Percentiles rank a stretch among this genome's conserved stretches.
Evolutionary conservation across 2,113 vertebrate species (phyloP).

Genomic region (Chelonoidis abingdonii): DNA sequence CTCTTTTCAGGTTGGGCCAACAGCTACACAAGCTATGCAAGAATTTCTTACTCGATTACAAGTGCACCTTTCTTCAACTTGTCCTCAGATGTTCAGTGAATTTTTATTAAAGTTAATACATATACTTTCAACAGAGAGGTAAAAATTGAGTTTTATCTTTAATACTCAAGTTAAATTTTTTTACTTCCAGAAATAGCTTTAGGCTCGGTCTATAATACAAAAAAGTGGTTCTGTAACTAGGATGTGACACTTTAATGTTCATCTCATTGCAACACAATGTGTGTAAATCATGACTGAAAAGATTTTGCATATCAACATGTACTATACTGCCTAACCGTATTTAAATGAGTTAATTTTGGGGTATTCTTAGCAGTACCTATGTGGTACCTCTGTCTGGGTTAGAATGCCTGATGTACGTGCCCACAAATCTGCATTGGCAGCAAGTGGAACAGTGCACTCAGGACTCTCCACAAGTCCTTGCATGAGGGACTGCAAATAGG

Average conservation of each 20-base stretch:
- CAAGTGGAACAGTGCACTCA: fast-evolving
- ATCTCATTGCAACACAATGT: neutral
- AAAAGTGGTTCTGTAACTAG: neutral
- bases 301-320: neutral
- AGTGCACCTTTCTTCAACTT: slow-evolving; percentile 96
- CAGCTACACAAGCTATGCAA: slow-evolving; percentile 99
- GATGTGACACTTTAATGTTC: neutral
- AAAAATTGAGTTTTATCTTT: neutral
- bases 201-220: neutral
- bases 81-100: slow-evolving; percentile 99
- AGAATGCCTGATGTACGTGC: neutral
- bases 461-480: neutral
- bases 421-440: neutral
- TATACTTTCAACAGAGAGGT: slow-evolving; percentile 98
- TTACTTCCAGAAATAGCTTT: neutral
- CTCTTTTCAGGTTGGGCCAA: slow-evolving; percentile 90
- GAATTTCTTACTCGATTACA: slow-evolving; percentile 97
- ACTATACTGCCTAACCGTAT: neutral
- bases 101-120: slow-evolving; percentile 97
- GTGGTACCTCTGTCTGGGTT: neutral
- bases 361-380: neutral
- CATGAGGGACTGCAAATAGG: neutral
- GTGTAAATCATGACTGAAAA: neutral
- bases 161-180: neutral
- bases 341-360: neutral